Evolutionary conservation across 2,888 invertebrate species (phyloP), one percentile per base, ranked within the genome.

Genomic region (Scaptomyza caliginosa): DNA sequence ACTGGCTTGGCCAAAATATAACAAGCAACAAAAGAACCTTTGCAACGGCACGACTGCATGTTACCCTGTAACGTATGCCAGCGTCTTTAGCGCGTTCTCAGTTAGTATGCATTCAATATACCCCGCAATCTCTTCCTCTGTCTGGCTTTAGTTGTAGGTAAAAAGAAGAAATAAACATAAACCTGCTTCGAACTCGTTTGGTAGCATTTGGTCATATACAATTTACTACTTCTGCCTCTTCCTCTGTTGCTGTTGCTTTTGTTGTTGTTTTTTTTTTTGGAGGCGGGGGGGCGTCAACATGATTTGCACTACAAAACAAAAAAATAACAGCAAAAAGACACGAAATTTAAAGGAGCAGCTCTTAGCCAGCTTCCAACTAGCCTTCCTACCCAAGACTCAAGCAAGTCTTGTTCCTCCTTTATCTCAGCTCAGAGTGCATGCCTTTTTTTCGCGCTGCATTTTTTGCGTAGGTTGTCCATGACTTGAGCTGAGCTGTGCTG

Each of bases 401-500:
- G n/a, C n/a, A 26, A 16, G 5, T 8, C 24, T 10, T 21, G 23
- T 28, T 19, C 21, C 17, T 28, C 39, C 26, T 30, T 28, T 46
- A 26, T 7, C 58, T 46, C 24, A 26, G 45, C 45, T 43, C 11
- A 5, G 43, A 43, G 43, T 46, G 46, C 56, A 63, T 72, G 84
- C 81, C 86, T 78, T 62, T 76, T 86, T 86, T 83, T 86, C 86
- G 82, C 86, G 86, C 86, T 84, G 86, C 85, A 84, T 84, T 86
- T 81, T 82, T 82, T 77, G 81, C 84, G 81, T 86, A 83, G 86
- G 81, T 50, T 46, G 40, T n/a, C n/a, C n/a, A n/a, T 21, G 21
- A 21, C 21, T 21, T 21, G 21, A 21, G 21, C 4, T n/a, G n/a
- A n/a, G n/a, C n/a, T n/a, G n/a, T n/a, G n/a, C n/a, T n/a, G n/a